A percentile compares a stretch with the other conserved stretches of the same genome.
Conservation (phyloP, 2,113 vertebrate species). For the Phrynosoma platyrhinos region DNA sequence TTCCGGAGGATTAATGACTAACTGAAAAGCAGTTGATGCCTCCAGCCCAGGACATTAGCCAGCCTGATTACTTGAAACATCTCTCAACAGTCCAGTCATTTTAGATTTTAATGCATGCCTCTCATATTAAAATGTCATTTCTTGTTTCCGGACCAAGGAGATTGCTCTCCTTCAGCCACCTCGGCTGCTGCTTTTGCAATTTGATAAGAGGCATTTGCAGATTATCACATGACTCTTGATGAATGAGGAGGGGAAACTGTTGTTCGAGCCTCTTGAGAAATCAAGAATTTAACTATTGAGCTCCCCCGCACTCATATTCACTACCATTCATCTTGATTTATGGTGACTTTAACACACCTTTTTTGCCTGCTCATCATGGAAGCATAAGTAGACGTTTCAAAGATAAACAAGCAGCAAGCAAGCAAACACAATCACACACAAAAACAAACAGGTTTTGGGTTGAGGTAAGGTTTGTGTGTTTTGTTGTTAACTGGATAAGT, state of each 20-base stretch:
- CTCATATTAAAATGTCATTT: conserved; percentile 31
- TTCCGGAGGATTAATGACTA: conserved; percentile 57
- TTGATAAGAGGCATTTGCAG: conserved; percentile 37
- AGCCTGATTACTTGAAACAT: conserved; percentile 52
- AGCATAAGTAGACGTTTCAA: too few species aligned
- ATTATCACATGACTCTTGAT: conserved; percentile 26
- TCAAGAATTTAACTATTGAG: conserved; percentile 35
- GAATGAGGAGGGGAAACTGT: conserved; percentile 30
- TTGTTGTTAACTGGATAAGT: too few species aligned
- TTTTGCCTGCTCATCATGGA: not conserved
- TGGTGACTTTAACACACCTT: not conserved
- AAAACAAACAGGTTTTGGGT: too few species aligned
- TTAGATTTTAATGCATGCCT: conserved; percentile 43
- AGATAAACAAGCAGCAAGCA: too few species aligned
- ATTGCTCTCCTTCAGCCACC: conserved; percentile 1
- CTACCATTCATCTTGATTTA: conserved; percentile 4
- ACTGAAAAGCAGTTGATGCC: conserved; percentile 44
- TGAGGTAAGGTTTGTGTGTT: too few species aligned
- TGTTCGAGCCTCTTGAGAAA: conserved; percentile 42
- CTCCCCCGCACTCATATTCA: not conserved
- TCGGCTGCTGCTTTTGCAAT: conserved; percentile 14
- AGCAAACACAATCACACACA: too few species aligned
- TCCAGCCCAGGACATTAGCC: conserved; percentile 57
- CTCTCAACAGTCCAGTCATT: conserved; percentile 53
- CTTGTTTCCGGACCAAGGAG: conserved; percentile 49